Evolutionary conservation across 1,140 invertebrate species (phyloP).

Genomic region (Drosophila erecta): DNA sequence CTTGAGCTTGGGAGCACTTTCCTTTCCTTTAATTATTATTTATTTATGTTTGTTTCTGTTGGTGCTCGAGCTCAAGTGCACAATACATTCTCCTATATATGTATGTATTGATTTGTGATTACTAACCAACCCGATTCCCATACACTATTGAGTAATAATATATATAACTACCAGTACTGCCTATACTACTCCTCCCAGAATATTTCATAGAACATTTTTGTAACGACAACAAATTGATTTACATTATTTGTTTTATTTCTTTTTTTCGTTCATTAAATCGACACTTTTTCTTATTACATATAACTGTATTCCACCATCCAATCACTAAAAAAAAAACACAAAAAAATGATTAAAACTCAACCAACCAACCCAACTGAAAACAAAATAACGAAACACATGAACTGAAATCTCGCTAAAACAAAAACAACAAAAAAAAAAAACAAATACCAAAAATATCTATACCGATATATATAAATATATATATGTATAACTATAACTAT

Average conservation of each 20-base stretch:
- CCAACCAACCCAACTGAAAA: constrained; percentile 56
- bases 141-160: constrained; percentile 1
- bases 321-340: constrained; percentile 39
- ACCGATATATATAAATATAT: constrained; percentile 60
- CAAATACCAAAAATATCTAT: constrained; percentile 46
- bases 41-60: too few relatives aligned
- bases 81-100: constrained; percentile 4
- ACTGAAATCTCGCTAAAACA: constrained; percentile 60
- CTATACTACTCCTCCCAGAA: constrained; percentile 11
- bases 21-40: too few relatives aligned
- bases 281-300: constrained; percentile 63
- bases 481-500: constrained; percentile 66
- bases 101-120: constrained; percentile 15
- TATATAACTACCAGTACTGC: constrained; percentile 22
- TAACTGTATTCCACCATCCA: constrained; percentile 76
- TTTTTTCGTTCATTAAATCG: constrained; percentile 72
- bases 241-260: constrained; percentile 72
- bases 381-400: constrained; percentile 61
- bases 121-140: constrained; percentile 3
- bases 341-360: constrained; percentile 42
- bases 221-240: constrained; percentile 74
- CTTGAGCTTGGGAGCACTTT: not conserved
- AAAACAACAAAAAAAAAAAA: not conserved
- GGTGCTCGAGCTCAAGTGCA: not conserved
- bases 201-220: constrained; percentile 59